Percentiles rank a stretch among this genome's conserved stretches.
These are phyloP conservation scores for Podarcis siculus DNA, from an alignment of 2,797 vertebrate genomes.

Conservation along the genomic window DNA sequence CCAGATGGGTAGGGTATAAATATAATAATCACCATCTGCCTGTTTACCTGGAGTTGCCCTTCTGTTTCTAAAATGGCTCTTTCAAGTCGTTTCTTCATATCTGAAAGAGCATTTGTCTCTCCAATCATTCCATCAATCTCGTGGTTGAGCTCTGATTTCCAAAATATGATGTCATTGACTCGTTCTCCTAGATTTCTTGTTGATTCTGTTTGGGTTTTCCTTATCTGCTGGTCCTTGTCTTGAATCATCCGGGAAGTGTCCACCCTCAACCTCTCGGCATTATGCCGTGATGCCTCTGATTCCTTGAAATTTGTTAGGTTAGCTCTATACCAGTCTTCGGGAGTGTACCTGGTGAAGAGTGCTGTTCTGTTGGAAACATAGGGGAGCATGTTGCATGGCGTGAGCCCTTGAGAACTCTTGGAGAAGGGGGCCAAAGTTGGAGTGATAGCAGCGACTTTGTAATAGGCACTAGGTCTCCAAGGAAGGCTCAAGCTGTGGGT, in stretches of 20 bases:
- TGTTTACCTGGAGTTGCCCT: conserved; percentile 89
- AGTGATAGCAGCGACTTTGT: conserved; percentile 74
- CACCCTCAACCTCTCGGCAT: conserved; percentile 86
- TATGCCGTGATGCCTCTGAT: conserved; percentile 84
- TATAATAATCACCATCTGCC: too few relatives aligned
- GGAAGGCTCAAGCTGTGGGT: conserved; percentile 81
- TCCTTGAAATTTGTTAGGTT: conserved; percentile 89
- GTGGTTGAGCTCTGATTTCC: conserved; percentile 90
- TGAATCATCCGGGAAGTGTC: conserved; percentile 89
- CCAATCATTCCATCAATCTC: conserved; percentile 92
- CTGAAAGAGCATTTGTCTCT: conserved; percentile 85
- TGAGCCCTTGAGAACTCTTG: conserved; percentile 76
- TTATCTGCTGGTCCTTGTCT: conserved; percentile 88
- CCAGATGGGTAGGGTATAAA: too few relatives aligned
- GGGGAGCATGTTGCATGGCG: conserved; percentile 81
- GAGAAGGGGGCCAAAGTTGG: conserved; percentile 77
- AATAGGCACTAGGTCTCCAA: conserved; percentile 87
- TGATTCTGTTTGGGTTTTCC: conserved; percentile 83
- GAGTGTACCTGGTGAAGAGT: conserved; percentile 84
- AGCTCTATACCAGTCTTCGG: conserved; percentile 91
- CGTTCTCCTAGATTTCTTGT: conserved; percentile 90
- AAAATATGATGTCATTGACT: conserved; percentile 89
- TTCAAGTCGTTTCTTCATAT: conserved; percentile 88
- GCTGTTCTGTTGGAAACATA: conserved; percentile 85
- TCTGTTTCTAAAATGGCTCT: conserved; percentile 88